phyloP scores from a whole-genome alignment of 2,113 vertebrate genomes.

The Cyanoliseus patagonus region DNA sequence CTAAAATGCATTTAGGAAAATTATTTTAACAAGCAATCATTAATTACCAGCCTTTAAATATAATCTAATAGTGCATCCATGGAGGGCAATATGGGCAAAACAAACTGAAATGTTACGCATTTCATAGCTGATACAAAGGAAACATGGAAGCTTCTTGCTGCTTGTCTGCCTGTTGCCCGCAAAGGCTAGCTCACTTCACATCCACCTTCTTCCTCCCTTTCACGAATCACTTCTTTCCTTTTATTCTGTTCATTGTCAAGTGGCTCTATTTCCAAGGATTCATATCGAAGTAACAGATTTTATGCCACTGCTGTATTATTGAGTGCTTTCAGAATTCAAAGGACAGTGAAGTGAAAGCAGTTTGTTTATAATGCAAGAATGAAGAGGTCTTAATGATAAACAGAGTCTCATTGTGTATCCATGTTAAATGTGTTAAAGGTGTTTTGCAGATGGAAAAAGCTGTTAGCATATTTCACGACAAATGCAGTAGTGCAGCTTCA shows the following conservation, averaged over 20 bases:
- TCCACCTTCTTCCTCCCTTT: background rate
- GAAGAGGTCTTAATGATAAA: background rate
- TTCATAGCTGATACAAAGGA: background rate
- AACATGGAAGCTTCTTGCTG: background rate
- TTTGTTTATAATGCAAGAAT: background rate
- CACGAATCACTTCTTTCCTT: background rate
- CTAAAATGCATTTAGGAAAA: background rate
- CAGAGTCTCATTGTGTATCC: background rate
- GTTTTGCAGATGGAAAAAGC: background rate
- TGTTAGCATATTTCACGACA: background rate
- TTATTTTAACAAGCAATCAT: background rate
- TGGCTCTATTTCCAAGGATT: conserved; percentile 32
- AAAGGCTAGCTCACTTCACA: background rate
- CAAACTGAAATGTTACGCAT: background rate
- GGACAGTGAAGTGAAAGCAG: conserved; percentile 4
- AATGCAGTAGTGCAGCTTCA: background rate
- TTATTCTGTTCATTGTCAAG: background rate
- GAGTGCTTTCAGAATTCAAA: conserved; percentile 40
- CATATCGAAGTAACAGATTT: conserved; percentile 8
- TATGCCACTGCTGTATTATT: background rate
- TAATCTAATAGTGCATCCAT: background rate
- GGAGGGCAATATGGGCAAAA: background rate
- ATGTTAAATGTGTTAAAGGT: background rate
- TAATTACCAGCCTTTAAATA: background rate
- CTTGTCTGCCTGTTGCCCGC: background rate